Conservation (phyloP, 92 coral and sea anemone genomes). For the Zoanthus gigantus region DNA sequence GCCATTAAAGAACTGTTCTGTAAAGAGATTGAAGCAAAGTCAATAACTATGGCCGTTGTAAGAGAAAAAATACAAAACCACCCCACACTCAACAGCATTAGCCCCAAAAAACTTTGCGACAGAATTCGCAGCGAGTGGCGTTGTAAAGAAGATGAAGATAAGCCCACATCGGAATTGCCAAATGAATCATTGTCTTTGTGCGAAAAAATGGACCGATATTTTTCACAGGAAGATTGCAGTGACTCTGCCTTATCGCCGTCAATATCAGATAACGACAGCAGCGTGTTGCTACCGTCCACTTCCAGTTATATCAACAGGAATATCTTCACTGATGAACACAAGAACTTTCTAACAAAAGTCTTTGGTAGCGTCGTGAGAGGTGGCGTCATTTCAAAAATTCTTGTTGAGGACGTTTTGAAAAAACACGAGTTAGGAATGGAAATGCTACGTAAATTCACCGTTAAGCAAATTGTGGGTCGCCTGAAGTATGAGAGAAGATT, state of each 20-base stretch:
- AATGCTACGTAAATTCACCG: not conserved
- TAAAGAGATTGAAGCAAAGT: slow-evolving; percentile 28
- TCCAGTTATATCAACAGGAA: slow-evolving; percentile 31
- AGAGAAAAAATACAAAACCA: slow-evolving; percentile 21
- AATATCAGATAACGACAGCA: not conserved
- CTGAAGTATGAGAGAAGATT: not conserved
- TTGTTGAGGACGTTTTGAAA: slow-evolving; percentile 6
- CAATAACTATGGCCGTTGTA: slow-evolving; percentile 40
- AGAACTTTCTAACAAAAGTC: slow-evolving; percentile 19
- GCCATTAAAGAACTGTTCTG: slow-evolving; percentile 21
- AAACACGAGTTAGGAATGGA: slow-evolving; percentile 20
- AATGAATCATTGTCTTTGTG: slow-evolving; percentile 17
- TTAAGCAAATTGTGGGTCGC: not conserved
- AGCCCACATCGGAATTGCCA: slow-evolving; percentile 17
- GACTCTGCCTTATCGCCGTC: not conserved
- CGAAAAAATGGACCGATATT: slow-evolving; percentile 8
- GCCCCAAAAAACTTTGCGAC: slow-evolving; percentile 13
- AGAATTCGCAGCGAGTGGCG: slow-evolving; percentile 47
- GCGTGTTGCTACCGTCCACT: slow-evolving; percentile 19
- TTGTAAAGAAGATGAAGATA: not conserved
- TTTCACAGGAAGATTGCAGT: slow-evolving; percentile 5
- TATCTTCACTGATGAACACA: slow-evolving; percentile 31
- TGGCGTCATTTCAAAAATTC: slow-evolving; percentile 21
- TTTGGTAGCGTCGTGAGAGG: slow-evolving; percentile 30
- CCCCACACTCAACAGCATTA: slow-evolving; percentile 22